These are phyloP conservation scores for Ariopsis seemanni DNA, from an alignment of 2,113 vertebrate species.

Conservation along the genomic window DNA sequence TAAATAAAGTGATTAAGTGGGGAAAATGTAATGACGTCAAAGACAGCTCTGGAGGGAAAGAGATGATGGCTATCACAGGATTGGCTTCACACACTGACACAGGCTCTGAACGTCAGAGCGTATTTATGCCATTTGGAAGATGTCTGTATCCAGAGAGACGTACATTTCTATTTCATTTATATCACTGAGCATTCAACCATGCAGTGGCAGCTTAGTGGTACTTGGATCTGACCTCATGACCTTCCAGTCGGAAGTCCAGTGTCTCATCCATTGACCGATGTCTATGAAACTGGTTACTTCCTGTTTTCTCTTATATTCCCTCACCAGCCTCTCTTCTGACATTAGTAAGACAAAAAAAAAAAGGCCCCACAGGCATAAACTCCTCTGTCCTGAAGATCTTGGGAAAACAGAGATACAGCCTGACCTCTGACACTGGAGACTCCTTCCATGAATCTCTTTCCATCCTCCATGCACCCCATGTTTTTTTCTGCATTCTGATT, in stretches of 20 bases:
- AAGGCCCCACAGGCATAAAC: too few species aligned
- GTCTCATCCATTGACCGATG: too few species aligned
- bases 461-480: background rate
- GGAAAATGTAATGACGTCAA: conserved; percentile 51
- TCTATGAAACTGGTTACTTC: too few species aligned
- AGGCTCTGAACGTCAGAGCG: too few species aligned
- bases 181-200: too few species aligned
- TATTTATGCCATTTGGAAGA: too few species aligned
- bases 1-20: conserved; percentile 48
- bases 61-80: conserved; percentile 45
- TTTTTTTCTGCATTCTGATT: background rate
- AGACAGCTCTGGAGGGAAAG: conserved; percentile 29
- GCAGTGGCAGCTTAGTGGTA: too few species aligned
- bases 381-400: background rate
- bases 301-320: background rate
- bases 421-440: background rate
- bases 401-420: background rate
- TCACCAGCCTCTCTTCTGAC: background rate
- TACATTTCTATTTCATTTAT: too few species aligned
- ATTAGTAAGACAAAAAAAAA: too few species aligned
- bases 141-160: too few species aligned
- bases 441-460: background rate
- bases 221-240: too few species aligned
- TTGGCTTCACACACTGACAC: background rate
- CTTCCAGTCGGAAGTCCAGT: too few species aligned